Evolutionary conservation across 1,140 invertebrate species (phyloP), one percentile per base, ranked within the genome.

Genomic region (Coenobita brevimanus): DNA sequence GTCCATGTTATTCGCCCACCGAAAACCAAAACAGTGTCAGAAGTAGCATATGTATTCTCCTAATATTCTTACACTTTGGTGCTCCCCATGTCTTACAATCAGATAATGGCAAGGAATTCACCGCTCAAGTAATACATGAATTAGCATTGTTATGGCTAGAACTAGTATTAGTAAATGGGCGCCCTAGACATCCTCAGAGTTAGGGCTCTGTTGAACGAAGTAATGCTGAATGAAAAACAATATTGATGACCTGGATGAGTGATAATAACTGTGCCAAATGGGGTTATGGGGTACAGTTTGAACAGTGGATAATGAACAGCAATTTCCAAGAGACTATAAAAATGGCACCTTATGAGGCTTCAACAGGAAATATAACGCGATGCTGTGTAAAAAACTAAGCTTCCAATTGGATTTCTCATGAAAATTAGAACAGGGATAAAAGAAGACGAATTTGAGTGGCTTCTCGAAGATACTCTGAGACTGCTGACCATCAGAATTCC

Each of bases 21-120:
- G n/a, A 67, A 67, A 67, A 8, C 24, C 64, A 8, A 67, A 67
- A 67, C 24, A 67, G 64, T 27, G 64, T 8, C 27, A 13, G 64
- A 67, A 24, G 64, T 67, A 67, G 64, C 64, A 15, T 27, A 67
- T 24, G 64, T 17, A 67, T 27, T 67, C 8, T 27, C 27, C 15
- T 8, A 8, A 67, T 17, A 17, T 17, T 67, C 27, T 30, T 27
- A 17, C 27, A 27, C 13, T 17, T 67, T n/a, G 64, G 64, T 13
- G 64, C 64, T 67, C 27, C 64, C 8, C 64, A 67, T 67, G 64
- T n/a, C n/a, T n/a, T n/a, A n/a, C n/a, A n/a, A n/a, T n/a, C n/a
- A n/a, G n/a, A n/a, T n/a, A n/a, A n/a, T n/a, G n/a, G n/a, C n/a
- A n/a, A n/a, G n/a, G n/a, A n/a, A n/a, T n/a, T n/a, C n/a, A n/a